phyloP scores from a whole-genome alignment of 2,113 vertebrate species.

The Thinocorus orbignyianus region DNA sequence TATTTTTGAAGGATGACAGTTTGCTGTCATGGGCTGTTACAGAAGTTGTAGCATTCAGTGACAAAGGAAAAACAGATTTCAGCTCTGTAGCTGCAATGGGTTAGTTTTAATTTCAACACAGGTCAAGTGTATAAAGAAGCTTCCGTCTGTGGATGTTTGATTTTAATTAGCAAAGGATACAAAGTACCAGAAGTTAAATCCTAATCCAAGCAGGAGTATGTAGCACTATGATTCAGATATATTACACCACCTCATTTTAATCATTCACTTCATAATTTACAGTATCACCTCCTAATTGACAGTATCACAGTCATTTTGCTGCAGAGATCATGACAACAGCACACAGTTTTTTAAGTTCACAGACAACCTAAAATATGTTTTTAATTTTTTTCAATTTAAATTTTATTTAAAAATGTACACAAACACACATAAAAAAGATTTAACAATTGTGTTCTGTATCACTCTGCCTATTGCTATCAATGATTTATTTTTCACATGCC shows the following conservation, averaged over 20 bases:
- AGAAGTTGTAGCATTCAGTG: slow-evolving; percentile 2
- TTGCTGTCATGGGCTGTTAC: background rate
- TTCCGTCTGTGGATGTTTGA: slow-evolving; percentile 44
- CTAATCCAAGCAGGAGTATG: slow-evolving; percentile 1
- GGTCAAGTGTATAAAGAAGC: slow-evolving; percentile 21
- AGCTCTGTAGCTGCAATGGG: background rate
- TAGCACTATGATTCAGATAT: background rate
- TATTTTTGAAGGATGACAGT: slow-evolving; percentile 18
- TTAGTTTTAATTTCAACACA: slow-evolving; percentile 4
- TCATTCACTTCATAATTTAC: background rate
- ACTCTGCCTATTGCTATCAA: background rate
- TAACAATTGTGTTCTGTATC: background rate
- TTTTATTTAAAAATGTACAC: background rate
- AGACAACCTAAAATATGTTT: background rate
- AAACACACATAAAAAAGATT: background rate
- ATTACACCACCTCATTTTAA: background rate
- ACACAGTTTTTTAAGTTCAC: background rate
- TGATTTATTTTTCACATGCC: background rate
- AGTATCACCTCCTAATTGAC: background rate
- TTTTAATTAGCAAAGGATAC: slow-evolving; percentile 49
- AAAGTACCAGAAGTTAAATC: slow-evolving; percentile 11
- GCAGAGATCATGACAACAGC: background rate
- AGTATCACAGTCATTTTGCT: background rate
- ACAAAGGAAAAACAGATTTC: slow-evolving; percentile 32
- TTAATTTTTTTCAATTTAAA: background rate